Conservation (phyloP, 2,113 vertebrate species). For the Nothoprocta perdicaria region DNA sequence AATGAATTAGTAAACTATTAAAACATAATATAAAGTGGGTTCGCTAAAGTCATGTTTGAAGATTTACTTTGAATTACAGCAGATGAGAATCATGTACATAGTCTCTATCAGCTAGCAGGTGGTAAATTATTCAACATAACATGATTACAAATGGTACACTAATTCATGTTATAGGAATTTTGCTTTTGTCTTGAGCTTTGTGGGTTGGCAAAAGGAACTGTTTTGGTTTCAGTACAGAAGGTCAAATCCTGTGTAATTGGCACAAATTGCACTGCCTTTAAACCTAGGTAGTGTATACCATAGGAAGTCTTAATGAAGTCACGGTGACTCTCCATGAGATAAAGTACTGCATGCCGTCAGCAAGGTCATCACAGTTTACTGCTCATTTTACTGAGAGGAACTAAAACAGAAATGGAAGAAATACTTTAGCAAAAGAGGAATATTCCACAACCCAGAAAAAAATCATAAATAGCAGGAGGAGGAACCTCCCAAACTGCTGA, state of each 20-base stretch:
- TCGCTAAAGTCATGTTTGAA: neutral
- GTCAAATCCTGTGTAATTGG: neutral
- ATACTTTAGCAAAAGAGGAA: neutral
- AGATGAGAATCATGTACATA: neutral
- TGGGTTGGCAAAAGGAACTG: neutral
- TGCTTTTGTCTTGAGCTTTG: neutral
- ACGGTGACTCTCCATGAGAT: neutral
- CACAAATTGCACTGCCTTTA: neutral
- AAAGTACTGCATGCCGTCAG: neutral
- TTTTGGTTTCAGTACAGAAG: neutral
- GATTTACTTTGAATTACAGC: neutral
- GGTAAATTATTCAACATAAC: neutral
- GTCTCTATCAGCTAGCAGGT: neutral
- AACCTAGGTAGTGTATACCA: neutral
- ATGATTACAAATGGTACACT: neutral
- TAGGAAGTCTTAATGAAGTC: conserved; percentile 5
- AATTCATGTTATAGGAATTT: neutral
- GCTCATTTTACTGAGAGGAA: conserved; percentile 1
- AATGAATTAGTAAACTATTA: neutral
- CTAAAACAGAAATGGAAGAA: neutral
- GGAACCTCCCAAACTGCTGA: neutral
- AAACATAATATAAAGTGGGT: neutral
- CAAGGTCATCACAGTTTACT: conserved; percentile 17
- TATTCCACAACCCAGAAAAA: conserved; percentile 6
- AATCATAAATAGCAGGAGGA: neutral